These are phyloP conservation scores for Battus philenor DNA, from an alignment of 1,140 invertebrate species.

Conservation along the genomic window DNA sequence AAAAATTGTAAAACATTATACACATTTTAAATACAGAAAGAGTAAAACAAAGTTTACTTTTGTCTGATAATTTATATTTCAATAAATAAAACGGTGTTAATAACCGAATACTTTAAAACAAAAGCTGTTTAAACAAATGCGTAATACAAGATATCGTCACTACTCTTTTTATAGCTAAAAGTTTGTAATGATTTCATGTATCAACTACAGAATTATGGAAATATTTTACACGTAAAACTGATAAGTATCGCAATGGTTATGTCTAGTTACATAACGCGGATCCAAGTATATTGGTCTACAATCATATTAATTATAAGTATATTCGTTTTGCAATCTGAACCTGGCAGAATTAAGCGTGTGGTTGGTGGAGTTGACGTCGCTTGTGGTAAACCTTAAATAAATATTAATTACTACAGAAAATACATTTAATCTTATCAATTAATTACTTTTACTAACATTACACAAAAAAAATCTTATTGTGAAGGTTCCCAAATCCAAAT, in stretches of 20 bases:
- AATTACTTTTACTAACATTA: no score
- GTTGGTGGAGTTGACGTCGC: conserved; percentile 41
- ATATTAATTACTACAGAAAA: no score
- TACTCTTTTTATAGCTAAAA: no score
- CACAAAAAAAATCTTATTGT: background rate
- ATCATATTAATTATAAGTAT: conserved; percentile 9
- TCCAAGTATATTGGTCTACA: conserved; percentile 3
- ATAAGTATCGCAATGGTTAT: conserved; percentile 8
- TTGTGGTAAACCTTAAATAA: conserved; percentile 59
- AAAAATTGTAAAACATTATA: no score
- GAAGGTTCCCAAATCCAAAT: conserved; percentile 40
- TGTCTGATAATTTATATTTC: no score
- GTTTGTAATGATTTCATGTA: background rate
- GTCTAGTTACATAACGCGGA: conserved; percentile 5
- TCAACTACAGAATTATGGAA: conserved; percentile 8
- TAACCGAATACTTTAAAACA: no score
- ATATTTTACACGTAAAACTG: conserved; percentile 14
- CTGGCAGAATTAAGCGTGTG: conserved; percentile 51
- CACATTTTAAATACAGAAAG: no score
- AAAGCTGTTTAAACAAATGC: no score
- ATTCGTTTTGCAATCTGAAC: conserved; percentile 19
- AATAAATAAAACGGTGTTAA: no score
- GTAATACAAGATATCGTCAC: no score
- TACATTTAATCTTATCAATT: no score
- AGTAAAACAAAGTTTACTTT: no score